Conservation (phyloP, 2,888 invertebrate species). For the Escarpia spicata region DNA sequence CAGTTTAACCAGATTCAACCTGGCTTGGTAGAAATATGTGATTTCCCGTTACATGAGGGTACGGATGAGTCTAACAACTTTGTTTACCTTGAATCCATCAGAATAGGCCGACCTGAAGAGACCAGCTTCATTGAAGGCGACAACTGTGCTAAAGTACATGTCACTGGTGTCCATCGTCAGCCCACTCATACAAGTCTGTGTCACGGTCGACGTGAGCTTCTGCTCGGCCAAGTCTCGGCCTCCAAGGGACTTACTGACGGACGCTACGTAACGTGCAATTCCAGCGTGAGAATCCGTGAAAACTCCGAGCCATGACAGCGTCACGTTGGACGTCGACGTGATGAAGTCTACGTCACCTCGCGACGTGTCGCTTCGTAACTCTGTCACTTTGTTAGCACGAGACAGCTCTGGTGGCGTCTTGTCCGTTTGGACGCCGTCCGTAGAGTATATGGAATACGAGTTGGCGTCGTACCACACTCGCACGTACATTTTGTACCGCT, state of each 20-base stretch:
- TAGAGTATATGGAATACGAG: slow-evolving; percentile 20
- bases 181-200: slow-evolving; percentile 23
- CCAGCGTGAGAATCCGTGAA: slow-evolving; percentile 22
- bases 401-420: slow-evolving; percentile 17
- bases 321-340: not conserved
- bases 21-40: not conserved
- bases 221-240: slow-evolving; percentile 35
- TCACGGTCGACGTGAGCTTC: slow-evolving; percentile 32
- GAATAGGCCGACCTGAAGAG: slow-evolving; percentile 34
- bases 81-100: slow-evolving; percentile 34
- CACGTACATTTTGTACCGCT: slow-evolving; percentile 25
- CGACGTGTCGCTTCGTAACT: not conserved
- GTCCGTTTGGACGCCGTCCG: slow-evolving; percentile 25
- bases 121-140: slow-evolving; percentile 40
- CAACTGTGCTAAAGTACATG: slow-evolving; percentile 37
- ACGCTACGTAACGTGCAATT: slow-evolving; percentile 35
- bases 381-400: not conserved
- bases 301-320: slow-evolving; percentile 14
- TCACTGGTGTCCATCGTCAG: slow-evolving; percentile 27
- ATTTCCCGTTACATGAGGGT: not conserved
- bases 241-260: slow-evolving; percentile 40
- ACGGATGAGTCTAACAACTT: not conserved
- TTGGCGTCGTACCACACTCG: slow-evolving; percentile 32
- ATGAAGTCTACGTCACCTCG: slow-evolving; percentile 23
- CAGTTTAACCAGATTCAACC: too few species aligned